phyloP scores from a whole-genome alignment of 1,140 invertebrate genomes.

The Aphidius ervi region DNA sequence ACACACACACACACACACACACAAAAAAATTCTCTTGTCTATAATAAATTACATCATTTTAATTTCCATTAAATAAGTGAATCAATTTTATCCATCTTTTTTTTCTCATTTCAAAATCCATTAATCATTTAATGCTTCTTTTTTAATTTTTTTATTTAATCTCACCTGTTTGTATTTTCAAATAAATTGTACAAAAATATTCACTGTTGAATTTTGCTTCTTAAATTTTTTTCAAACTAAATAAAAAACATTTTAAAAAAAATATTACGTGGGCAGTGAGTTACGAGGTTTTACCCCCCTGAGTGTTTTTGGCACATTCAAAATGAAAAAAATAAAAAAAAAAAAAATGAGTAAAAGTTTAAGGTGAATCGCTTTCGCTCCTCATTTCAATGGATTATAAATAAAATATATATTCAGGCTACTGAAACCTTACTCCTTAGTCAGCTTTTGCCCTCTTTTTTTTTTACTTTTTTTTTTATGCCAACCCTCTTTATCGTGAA shows the following conservation, averaged over 20 bases:
- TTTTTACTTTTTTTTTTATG: background rate
- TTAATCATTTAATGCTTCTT: no score
- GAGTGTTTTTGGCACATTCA: slow-evolving; percentile 11
- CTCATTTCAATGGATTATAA: slow-evolving; percentile 35
- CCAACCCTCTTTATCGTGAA: slow-evolving; percentile 6
- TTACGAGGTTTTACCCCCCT: slow-evolving; percentile 30
- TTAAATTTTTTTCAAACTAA: background rate
- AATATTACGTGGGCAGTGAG: slow-evolving; percentile 31
- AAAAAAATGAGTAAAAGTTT: slow-evolving; percentile 12
- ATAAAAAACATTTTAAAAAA: slow-evolving; percentile 3
- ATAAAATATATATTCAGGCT: slow-evolving; percentile 32
- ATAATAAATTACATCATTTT: no score
- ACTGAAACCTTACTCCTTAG: slow-evolving; percentile 15
- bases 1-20: no score
- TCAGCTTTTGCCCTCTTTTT: slow-evolving; percentile 4
- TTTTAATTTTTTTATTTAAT: no score
- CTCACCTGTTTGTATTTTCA: no score
- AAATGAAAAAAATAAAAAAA: background rate
- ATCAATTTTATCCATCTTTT: no score
- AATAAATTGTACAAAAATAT: background rate
- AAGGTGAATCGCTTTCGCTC: slow-evolving; percentile 24
- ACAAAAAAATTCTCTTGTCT: no score
- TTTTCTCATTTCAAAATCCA: no score
- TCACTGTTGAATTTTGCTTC: slow-evolving; percentile 5
- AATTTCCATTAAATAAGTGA: no score